A percentile compares a stretch with the other conserved stretches of the same genome.
Evolutionary conservation across 1,140 invertebrate genomes (phyloP).

Genomic region (Drosophila micromelanica): DNA sequence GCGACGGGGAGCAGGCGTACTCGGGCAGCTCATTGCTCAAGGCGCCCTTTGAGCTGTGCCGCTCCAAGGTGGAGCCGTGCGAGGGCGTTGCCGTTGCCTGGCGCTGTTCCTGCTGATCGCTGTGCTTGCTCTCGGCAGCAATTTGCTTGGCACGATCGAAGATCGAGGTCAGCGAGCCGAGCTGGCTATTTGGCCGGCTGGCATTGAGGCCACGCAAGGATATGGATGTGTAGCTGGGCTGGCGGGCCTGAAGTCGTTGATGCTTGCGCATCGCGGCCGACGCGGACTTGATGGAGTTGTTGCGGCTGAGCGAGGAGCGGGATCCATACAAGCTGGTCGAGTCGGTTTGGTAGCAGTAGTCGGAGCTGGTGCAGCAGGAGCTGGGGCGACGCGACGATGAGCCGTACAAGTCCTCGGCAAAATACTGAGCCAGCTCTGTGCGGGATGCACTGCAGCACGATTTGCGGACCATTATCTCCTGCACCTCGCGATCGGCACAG

Average conservation of each 20-base stretch:
- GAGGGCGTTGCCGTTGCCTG: constrained; percentile 41
- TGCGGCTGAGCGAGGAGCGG: constrained; percentile 76
- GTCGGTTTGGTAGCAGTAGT: constrained; percentile 83
- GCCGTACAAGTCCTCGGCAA: constrained; percentile 79
- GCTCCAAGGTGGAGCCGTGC: constrained; percentile 71
- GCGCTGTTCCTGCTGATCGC: constrained; percentile 23
- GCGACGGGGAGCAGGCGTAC: constrained; percentile 80
- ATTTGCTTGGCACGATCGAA: constrained; percentile 77
- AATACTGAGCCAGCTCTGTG: constrained; percentile 77
- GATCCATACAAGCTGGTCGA: constrained; percentile 82
- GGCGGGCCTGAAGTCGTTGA: constrained; percentile 66
- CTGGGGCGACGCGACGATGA: constrained; percentile 68
- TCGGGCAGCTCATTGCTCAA: constrained; percentile 79
- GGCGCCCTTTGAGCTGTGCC: constrained; percentile 73
- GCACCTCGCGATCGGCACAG: constrained; percentile 73
- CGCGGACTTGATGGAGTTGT: constrained; percentile 81
- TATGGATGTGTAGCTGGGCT: constrained; percentile 81
- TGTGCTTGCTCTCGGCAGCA: constrained; percentile 27
- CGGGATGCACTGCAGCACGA: constrained; percentile 68
- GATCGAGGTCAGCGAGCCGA: constrained; percentile 79
- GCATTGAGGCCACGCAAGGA: constrained; percentile 73
- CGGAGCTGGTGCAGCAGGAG: constrained; percentile 81
- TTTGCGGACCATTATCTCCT: constrained; percentile 75
- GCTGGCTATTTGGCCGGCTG: constrained; percentile 69
- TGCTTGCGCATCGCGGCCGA: constrained; percentile 71